Evolutionary conservation across 2,113 vertebrate genomes (phyloP), one percentile per base, ranked within the genome.

Genomic region (Phylloscopus trochilus): DNA sequence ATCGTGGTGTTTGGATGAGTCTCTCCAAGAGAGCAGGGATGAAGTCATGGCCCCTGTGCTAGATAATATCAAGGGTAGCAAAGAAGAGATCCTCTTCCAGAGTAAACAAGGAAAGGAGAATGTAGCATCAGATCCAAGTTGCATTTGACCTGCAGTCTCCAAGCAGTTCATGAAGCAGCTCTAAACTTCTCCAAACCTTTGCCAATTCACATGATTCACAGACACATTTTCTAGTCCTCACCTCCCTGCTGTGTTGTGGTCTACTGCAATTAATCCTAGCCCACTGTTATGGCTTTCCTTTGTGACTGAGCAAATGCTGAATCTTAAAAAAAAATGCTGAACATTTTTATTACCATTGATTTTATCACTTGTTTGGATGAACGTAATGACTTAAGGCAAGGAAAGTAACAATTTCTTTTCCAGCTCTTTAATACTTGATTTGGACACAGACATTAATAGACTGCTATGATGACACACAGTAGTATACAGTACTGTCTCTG

Each of bases 331-430:
- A 94, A 89, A 86, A 63, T 59, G 30, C 30, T 86, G 73, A 72
- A 27, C 13, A 16, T 86, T 74, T 76, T 75, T 67, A 77, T 95
- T 85, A 51, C 27, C 41, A 84, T 56, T 7, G 24, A 10, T 87
- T 60, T 93, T 91, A 86, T 55, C 59, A 76, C 89, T 78, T 82
- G 13, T 84, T 95, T 95, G 83, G 58, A 77, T 85, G 73, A 93
- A 56, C 81, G 78, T 64, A 94, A 87, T 60, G 19, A 39, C 74
- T 87, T 90, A 88, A 87, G 35, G 35, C 43, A 68, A 76, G 31
- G 26, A 84, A 51, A 77, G 20, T 31, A 55, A 60, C 85, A 90
- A 95, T 87, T 89, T 47, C 37, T 80, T 69, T 64, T 51, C 20
- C 46, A 47, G 24, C 18, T 92, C 77, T 93, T 92, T 63, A 41